A percentile compares a stretch with the other conserved stretches of the same genome.
phyloP scores from a whole-genome alignment of 2,113 vertebrate species.

The Triplophysa tibetana region DNA sequence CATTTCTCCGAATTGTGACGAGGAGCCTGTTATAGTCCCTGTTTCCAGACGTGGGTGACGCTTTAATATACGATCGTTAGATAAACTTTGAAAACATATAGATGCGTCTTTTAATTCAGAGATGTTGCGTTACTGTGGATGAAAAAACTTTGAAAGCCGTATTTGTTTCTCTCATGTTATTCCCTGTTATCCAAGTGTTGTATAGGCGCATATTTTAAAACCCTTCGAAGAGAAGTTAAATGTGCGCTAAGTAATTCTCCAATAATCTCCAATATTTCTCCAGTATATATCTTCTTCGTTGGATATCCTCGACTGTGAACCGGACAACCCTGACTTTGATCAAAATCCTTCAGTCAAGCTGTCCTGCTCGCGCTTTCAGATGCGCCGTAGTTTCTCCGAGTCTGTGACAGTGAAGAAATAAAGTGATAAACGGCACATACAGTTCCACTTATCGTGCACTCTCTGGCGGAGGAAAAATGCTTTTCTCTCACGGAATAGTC shows the following conservation, averaged over 20 bases:
- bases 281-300: constrained; percentile 22
- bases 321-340: constrained; percentile 32
- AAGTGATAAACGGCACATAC: neutral
- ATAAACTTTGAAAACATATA: neutral
- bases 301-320: constrained; percentile 8
- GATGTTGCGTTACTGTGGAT: neutral
- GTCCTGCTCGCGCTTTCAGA: constrained; percentile 2
- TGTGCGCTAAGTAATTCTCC: neutral
- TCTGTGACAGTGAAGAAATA: neutral
- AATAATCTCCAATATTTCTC: neutral
- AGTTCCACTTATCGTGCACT: constrained; percentile 17
- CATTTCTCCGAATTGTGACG: constrained; percentile 8
- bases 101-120: neutral
- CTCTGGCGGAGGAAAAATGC: constrained; percentile 4
- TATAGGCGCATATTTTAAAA: constrained; percentile 8
- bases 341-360: constrained; percentile 24
- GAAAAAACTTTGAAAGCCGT: neutral
- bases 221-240: neutral
- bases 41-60: neutral
- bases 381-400: constrained; percentile 21
- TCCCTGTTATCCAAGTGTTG: neutral
- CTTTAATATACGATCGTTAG: neutral
- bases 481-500: constrained; percentile 27
- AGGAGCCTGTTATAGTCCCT: neutral
- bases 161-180: neutral